Conservation (phyloP, 2,113 vertebrate species). For the Lampris megalopsis region DNA sequence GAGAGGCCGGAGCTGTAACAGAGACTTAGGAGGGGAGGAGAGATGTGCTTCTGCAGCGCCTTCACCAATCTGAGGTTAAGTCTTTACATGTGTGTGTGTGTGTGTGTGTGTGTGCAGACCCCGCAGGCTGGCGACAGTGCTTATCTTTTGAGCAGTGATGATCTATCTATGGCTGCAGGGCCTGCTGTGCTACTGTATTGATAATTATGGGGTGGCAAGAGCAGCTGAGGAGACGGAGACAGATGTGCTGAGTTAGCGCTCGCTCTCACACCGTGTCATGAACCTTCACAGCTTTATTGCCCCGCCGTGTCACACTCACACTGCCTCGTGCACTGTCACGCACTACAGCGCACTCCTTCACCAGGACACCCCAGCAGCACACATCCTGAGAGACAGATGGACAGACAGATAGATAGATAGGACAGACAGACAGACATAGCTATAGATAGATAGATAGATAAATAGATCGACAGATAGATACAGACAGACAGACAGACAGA, state of each 20-base stretch:
- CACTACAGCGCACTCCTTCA: constrained; percentile 24
- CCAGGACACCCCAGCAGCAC: not conserved
- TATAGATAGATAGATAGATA: no score
- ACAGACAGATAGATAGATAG: no score
- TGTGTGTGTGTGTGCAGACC: constrained; percentile 38
- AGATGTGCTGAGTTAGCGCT: constrained; percentile 73
- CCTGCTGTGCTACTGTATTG: constrained; percentile 57
- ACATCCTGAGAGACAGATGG: no score
- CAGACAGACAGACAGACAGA: no score
- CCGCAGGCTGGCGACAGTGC: constrained; percentile 57
- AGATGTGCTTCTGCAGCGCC: not conserved
- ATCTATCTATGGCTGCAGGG: constrained; percentile 62
- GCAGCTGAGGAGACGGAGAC: constrained; percentile 59
- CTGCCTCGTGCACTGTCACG: constrained; percentile 34
- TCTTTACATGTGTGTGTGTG: not conserved
- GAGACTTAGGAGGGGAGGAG: not conserved
- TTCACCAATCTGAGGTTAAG: not conserved
- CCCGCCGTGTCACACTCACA: no score
- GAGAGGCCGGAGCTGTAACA: not conserved
- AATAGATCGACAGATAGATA: no score
- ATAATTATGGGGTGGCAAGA: constrained; percentile 65
- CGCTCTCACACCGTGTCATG: not conserved
- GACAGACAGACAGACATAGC: no score
- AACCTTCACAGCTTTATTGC: no score
- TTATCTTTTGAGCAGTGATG: constrained; percentile 71